Percentiles rank a stretch among this genome's conserved stretches.
Evolutionary conservation across 2,797 vertebrate species (phyloP).

Genomic region (Pangasius djambal): DNA sequence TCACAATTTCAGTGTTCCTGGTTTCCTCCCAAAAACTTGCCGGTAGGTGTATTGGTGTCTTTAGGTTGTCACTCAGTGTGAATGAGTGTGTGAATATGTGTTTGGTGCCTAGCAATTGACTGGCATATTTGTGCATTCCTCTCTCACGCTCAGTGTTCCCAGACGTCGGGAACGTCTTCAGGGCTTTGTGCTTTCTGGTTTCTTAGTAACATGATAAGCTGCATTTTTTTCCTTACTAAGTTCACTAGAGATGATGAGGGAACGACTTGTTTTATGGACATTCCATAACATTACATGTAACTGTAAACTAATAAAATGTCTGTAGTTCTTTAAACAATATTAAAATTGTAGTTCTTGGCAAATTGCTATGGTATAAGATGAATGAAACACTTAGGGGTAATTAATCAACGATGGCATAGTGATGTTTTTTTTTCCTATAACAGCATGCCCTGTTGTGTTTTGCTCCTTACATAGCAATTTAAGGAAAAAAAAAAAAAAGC

Average conservation of each 20-base stretch:
- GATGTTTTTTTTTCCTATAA: background rate
- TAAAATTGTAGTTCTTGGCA: background rate
- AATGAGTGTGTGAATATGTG: background rate
- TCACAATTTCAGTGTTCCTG: background rate
- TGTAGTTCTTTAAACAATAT: background rate
- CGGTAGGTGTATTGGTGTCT: background rate
- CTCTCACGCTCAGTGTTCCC: background rate
- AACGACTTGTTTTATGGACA: background rate
- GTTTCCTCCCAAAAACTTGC: background rate
- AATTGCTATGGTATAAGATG: background rate
- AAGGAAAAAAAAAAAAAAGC: background rate
- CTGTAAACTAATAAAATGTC: background rate
- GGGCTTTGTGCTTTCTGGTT: background rate
- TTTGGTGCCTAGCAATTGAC: background rate
- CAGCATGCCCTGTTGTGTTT: background rate
- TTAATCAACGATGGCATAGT: too few relatives aligned
- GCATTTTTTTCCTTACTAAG: background rate
- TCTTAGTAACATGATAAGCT: background rate
- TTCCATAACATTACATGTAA: background rate
- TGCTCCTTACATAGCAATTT: background rate
- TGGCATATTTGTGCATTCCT: background rate
- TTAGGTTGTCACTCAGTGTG: background rate
- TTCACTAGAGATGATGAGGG: background rate
- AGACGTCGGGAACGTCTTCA: background rate
- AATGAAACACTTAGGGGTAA: background rate